Percentiles rank a stretch among this genome's conserved stretches.
Evolutionary conservation across 1,140 invertebrate species (phyloP).

Genomic region (Achroia grisella): DNA sequence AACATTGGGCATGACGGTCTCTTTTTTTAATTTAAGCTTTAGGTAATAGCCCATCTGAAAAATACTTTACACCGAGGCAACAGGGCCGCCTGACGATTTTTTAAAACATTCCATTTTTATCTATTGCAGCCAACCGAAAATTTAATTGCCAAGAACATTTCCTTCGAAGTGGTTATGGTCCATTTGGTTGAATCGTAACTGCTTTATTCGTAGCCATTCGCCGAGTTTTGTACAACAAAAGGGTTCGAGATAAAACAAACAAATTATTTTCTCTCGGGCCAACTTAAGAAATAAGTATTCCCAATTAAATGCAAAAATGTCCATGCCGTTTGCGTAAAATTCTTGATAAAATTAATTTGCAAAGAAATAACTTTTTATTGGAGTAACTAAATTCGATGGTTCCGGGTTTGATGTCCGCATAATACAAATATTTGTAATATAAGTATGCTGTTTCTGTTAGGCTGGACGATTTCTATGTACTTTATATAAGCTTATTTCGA

Average conservation of each 20-base stretch:
- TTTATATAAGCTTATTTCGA: too few relatives aligned
- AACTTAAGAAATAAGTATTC: slow-evolving; percentile 29
- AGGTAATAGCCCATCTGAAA: too few relatives aligned
- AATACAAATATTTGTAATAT: too few relatives aligned
- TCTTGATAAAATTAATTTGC: background rate
- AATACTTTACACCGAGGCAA: too few relatives aligned
- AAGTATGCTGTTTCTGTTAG: too few relatives aligned
- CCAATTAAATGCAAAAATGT: slow-evolving; percentile 16
- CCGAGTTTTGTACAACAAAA: slow-evolving; percentile 41
- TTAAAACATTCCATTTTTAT: slow-evolving; percentile 10
- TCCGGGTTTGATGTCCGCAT: too few relatives aligned
- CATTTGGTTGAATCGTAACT: slow-evolving; percentile 49
- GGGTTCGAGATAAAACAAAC: slow-evolving; percentile 52
- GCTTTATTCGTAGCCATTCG: slow-evolving; percentile 44
- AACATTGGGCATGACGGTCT: too few relatives aligned
- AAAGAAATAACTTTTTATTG: background rate
- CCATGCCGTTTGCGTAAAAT: background rate
- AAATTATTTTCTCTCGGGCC: slow-evolving; percentile 35
- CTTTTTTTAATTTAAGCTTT: too few relatives aligned
- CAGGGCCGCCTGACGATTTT: background rate
- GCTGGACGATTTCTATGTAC: too few relatives aligned
- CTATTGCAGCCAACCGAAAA: slow-evolving; percentile 15
- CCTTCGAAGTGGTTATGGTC: slow-evolving; percentile 37
- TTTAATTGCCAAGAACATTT: slow-evolving; percentile 30
- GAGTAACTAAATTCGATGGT: too few relatives aligned